Base-by-base conservation (phyloP, 2,797 vertebrate species). In the Apodemus agrarius region DNA sequence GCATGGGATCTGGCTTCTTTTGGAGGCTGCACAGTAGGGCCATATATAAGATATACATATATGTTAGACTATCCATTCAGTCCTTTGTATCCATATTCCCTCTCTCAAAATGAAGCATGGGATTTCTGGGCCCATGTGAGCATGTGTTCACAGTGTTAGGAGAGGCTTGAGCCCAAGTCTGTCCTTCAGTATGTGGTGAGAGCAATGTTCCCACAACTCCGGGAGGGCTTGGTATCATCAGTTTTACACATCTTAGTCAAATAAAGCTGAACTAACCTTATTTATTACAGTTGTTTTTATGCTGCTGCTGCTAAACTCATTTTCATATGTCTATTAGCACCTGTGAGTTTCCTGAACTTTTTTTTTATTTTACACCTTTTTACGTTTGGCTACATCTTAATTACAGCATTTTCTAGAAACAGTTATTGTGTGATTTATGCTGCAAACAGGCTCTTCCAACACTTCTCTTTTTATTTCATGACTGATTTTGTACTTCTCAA, bases 331-430 rank as follows among this genome's bases (percentile, higher is more conserved):
- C 40, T 82, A 34, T 88, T 81, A 11, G n/a, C 26, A 61, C 54
- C 78, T 89, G 26, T 72, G 86, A 92, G 13, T 83, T 97, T 88
- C 59, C 29, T 61, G 2, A 72, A 72, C n/a, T 72, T 86, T 94
- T 16, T 16, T 63, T 21, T 69, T 54, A 2, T 83, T 34, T 67
- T 67, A 24, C 0, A 24, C 29, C 26, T 13, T 40, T 84, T 46
- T 34, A 63, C 29, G 40, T 61, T 8, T 67, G 31, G 1, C 57
- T 74, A 59, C 57, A 16, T 65, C 65, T 43, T 84, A 43, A 65
- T 22, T 13, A 46, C 3, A 65, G 40, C 10, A 34, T 67, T 81
- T 85, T 74, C 57, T 4, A 67, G 8, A 85, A 46, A 67, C 26
- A 63, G 3, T 63, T 82, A 59, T 26, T 46, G 0, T 57, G 14